Base-by-base conservation (phyloP, 2,888 invertebrate species). In the Eristalis arbustorum region DNA sequence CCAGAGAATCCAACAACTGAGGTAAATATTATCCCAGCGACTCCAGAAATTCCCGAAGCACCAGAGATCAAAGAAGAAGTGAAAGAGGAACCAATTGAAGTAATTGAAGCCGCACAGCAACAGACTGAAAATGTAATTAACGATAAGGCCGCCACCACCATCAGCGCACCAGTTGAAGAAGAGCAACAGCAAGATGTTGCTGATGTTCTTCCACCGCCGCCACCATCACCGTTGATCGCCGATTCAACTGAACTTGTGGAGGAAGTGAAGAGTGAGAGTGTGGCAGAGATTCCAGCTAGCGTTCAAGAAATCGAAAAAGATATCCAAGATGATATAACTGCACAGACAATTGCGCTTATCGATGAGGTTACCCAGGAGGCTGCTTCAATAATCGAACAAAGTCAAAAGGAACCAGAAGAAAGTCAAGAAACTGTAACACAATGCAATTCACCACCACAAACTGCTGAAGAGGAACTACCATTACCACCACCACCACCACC, bases 361-460 rank as follows among this genome's bases (percentile, higher is more conserved):
- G 87, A 83, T 87, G 83, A 83, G 56, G 78, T 87, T 31, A 87
- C 87, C 25, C 83, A 87, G 68, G 63, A 87, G 72, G 87, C 87
- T 18, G 83, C 83, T 57, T 67, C 78, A 14, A 42, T 78, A 18
- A 71, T 87, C 28, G 83, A 87, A 57, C 34, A 66, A 25, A 83
- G 40, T 25, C 84, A 78, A 49, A 28, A 77, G 42, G 56, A 69
- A 14, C 13, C 23, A 56, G 74, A 85, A 56, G 74, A 80, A 22
- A 76, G n/a, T 25, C n/a, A 57, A 10, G 37, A 59, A 75, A 18
- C 37, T 28, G 56, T 67, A 83, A 87, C 83, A 75, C 74, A 87
- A 87, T 87, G 87, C 87, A 87, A 83, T 87, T 83, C 87, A 87
- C 87, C 87, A 87, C 73, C 85, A 85, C n/a, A n/a, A n/a, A 74